phyloP scores from a whole-genome alignment of 2,797 vertebrate species.

The Xiphorhynchus erythropygius region DNA sequence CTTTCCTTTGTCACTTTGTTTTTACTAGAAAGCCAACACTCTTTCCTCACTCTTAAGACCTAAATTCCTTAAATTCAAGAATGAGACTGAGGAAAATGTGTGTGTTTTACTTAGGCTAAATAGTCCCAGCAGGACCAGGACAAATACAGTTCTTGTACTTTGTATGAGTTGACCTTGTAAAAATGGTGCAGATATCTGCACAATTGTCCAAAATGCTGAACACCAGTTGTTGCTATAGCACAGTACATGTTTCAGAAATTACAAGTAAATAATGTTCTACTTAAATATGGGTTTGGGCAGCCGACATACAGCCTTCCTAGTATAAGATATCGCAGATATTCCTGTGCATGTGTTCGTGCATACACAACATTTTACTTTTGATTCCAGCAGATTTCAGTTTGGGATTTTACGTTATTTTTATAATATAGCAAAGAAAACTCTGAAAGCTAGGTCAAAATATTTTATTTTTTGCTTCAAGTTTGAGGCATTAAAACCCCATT shows the following conservation, averaged over 20 bases:
- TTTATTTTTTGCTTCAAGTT: neutral
- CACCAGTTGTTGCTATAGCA: neutral
- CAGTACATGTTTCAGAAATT: neutral
- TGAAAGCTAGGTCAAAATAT: neutral
- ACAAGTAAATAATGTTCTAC: neutral
- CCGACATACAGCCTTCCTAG: neutral
- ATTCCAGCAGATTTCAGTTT: neutral
- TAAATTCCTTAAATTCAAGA: neutral
- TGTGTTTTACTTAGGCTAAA: neutral
- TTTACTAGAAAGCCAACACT: neutral
- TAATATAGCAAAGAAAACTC: neutral
- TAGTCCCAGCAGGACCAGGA: neutral
- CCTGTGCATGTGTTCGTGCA: neutral
- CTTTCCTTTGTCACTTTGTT: neutral
- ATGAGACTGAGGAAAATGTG: neutral
- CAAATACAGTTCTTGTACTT: neutral
- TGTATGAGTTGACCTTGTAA: accelerated
- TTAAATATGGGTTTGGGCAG: neutral
- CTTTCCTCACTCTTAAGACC: neutral
- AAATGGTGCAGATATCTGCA: neutral
- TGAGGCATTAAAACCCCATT: neutral
- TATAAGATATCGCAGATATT: neutral
- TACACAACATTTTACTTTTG: neutral
- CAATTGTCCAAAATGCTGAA: neutral
- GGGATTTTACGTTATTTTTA: neutral